Conservation (phyloP, 2,113 vertebrate species). For the Alosa alosa region DNA sequence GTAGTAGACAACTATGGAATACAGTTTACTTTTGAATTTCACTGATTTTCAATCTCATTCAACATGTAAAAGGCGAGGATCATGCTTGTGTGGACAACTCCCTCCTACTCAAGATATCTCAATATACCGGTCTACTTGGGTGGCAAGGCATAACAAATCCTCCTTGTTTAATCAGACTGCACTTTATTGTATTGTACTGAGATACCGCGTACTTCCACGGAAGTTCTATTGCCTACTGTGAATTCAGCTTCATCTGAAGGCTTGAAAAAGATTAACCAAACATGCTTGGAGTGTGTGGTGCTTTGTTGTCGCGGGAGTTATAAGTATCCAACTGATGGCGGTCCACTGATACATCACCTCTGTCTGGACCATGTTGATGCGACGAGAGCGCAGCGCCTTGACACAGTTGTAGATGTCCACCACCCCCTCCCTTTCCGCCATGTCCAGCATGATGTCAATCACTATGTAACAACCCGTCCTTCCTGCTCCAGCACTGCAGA, state of each 20-base stretch:
- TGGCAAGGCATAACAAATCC: background rate
- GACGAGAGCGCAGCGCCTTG: slow-evolving; percentile 91
- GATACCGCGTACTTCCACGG: background rate
- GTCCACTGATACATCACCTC: slow-evolving; percentile 75
- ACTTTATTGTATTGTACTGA: background rate
- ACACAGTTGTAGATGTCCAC: slow-evolving; percentile 99
- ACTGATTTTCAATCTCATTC: background rate
- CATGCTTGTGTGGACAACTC: background rate
- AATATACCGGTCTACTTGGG: background rate
- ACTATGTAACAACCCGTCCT: slow-evolving; percentile 97
- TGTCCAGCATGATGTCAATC: slow-evolving; percentile 99
- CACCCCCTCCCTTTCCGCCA: slow-evolving; percentile 97
- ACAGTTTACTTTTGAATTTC: background rate
- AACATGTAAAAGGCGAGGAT: background rate
- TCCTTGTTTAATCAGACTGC: background rate
- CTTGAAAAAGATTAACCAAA: background rate
- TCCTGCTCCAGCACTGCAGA: slow-evolving; percentile 88
- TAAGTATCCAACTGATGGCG: too few relatives aligned
- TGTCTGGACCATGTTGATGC: slow-evolving; percentile 99
- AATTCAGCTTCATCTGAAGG: background rate
- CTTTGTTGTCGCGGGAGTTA: too few relatives aligned
- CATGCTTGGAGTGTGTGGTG: background rate
- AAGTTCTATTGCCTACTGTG: background rate
- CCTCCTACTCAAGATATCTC: background rate
- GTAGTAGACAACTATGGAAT: background rate